These are phyloP conservation scores for Idaea dimidiata DNA, from an alignment of 2,888 invertebrate species.

Conservation along the genomic window DNA sequence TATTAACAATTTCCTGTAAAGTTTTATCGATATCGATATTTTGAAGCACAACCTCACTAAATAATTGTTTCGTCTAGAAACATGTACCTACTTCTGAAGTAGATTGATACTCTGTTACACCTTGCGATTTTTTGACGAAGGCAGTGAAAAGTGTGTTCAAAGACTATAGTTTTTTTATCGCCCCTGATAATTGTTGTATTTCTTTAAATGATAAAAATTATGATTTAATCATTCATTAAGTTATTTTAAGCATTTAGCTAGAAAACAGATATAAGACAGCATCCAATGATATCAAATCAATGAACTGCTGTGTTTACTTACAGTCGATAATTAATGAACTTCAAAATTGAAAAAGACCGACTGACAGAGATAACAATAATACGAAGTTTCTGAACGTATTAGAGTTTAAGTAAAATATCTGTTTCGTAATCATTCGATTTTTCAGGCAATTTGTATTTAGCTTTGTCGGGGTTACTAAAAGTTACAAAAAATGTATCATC, in stretches of 20 bases:
- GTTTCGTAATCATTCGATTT: slow-evolving; percentile 69
- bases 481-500: slow-evolving; percentile 67
- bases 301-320: no score
- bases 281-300: no score
- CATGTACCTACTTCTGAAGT: background rate
- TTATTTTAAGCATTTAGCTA: no score
- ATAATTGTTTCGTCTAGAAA: background rate
- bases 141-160: background rate
- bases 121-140: background rate
- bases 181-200: background rate
- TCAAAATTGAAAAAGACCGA: background rate
- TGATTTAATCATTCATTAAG: no score
- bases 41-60: background rate
- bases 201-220: no score
- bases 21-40: background rate
- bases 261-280: no score
- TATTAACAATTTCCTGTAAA: no score
- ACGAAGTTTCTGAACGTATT: slow-evolving; percentile 41
- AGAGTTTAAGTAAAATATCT: slow-evolving; percentile 54
- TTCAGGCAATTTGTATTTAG: slow-evolving; percentile 31
- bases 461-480: slow-evolving; percentile 25
- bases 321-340: no score
- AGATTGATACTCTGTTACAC: background rate
- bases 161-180: background rate
- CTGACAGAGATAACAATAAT: background rate